Percentiles rank a stretch among this genome's conserved stretches.
phyloP scores from a whole-genome alignment of 2,113 vertebrate species.

The Sciurus niger region DNA sequence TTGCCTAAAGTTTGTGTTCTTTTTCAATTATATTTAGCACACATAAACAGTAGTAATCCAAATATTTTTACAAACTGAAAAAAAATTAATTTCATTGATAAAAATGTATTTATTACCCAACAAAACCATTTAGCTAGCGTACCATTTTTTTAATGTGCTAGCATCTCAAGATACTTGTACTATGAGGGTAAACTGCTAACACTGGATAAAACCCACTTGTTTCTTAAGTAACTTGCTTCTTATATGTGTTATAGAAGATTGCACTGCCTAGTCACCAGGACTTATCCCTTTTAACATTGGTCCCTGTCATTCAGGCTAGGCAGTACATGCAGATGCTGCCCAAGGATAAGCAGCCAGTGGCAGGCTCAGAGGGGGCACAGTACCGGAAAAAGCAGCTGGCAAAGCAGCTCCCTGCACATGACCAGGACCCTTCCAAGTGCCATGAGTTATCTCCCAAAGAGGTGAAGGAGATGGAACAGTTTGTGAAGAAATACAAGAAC shows the following conservation, averaged over 20 bases:
- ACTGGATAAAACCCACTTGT: conserved; percentile 52
- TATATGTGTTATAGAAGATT: conserved; percentile 49
- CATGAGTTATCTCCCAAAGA: conserved; percentile 96
- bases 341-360: conserved; percentile 95
- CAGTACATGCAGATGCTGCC: conserved; percentile 98
- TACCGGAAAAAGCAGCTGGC: conserved; percentile 99
- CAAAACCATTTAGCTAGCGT: background rate
- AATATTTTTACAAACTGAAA: conserved; percentile 54
- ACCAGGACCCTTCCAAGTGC: conserved; percentile 97
- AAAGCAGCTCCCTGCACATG: conserved; percentile 97
- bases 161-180: conserved; percentile 18
- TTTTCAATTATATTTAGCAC: background rate
- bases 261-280: conserved; percentile 3
- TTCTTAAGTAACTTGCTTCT: conserved; percentile 62
- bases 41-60: conserved; percentile 10
- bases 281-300: conserved; percentile 10
- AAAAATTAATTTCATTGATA: background rate
- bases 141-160: conserved; percentile 5
- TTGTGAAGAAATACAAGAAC: conserved; percentile 97
- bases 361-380: conserved; percentile 95
- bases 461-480: conserved; percentile 98
- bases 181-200: background rate
- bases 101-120: conserved; percentile 23
- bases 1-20: background rate
- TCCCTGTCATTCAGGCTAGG: conserved; percentile 89